phyloP scores from a whole-genome alignment of 2,797 vertebrate species.

The Mormyrus proboscirostris region DNA sequence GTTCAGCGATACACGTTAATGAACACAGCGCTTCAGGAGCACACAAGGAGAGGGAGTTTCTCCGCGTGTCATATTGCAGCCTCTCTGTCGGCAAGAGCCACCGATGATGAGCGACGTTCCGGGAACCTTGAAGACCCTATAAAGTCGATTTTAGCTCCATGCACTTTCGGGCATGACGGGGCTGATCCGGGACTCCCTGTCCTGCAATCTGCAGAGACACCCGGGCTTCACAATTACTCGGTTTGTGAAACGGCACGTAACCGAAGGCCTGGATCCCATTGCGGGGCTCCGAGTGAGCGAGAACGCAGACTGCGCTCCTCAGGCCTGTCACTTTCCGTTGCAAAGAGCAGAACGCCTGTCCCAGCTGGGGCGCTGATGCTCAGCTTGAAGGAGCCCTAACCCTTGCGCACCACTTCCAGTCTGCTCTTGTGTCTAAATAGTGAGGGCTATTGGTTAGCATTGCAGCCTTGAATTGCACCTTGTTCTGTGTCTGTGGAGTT shows the following conservation, averaged over 20 bases:
- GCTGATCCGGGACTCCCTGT: neutral
- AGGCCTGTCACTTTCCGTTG: neutral
- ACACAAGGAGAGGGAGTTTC: neutral
- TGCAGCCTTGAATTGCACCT: neutral
- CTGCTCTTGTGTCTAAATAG: neutral
- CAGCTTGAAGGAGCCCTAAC: neutral
- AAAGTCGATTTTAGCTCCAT: neutral
- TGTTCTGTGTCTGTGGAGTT: neutral
- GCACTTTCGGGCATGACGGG: neutral
- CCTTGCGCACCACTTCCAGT: neutral
- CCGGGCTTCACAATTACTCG: neutral
- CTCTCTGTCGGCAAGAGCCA: neutral
- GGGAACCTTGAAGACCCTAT: neutral
- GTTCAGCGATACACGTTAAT: neutral
- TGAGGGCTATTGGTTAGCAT: neutral
- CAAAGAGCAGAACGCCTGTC: neutral
- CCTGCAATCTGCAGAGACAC: neutral
- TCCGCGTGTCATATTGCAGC: neutral
- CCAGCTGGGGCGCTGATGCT: neutral
- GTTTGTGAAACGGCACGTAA: neutral
- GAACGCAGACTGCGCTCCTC: neutral
- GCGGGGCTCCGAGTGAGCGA: conserved; percentile 23
- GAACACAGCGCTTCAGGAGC: neutral
- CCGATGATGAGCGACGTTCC: neutral
- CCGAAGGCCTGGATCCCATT: neutral